Evolutionary conservation across 2,888 invertebrate genomes (phyloP).

Genomic region (Phyllotreta cruciferae): DNA sequence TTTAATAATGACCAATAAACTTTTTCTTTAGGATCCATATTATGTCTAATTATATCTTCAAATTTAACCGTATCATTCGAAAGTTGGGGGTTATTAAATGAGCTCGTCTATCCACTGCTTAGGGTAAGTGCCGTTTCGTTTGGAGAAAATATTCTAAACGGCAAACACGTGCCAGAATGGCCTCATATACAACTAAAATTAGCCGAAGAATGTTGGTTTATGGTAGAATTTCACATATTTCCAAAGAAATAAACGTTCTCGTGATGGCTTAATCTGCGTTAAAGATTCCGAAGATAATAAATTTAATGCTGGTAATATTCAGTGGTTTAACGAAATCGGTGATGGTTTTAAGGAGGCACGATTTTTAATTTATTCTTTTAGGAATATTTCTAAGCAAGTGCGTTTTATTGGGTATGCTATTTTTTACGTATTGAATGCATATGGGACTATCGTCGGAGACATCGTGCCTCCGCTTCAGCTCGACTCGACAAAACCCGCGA

Average conservation of each 20-base stretch:
- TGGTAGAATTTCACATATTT: slow-evolving; percentile 28
- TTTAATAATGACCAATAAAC: too few species aligned
- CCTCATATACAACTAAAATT: slow-evolving; percentile 29
- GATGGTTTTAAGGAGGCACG: too few species aligned
- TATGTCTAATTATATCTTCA: slow-evolving; percentile 16
- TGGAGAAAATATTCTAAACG: slow-evolving; percentile 25
- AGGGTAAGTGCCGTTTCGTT: slow-evolving; percentile 21
- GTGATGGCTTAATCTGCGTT: slow-evolving; percentile 27
- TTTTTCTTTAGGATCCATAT: neutral
- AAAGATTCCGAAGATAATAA: slow-evolving; percentile 9
- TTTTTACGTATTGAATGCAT: neutral
- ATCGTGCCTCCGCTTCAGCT: slow-evolving; percentile 46
- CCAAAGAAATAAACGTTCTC: slow-evolving; percentile 21
- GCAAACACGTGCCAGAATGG: slow-evolving; percentile 26
- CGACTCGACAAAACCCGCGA: slow-evolving; percentile 19
- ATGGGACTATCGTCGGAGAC: slow-evolving; percentile 44
- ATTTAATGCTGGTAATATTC: too few species aligned
- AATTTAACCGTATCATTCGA: slow-evolving; percentile 21
- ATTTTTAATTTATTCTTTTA: too few species aligned
- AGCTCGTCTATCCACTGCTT: slow-evolving; percentile 13
- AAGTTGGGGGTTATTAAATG: slow-evolving; percentile 7
- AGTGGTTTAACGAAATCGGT: too few species aligned
- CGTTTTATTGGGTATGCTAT: too few species aligned
- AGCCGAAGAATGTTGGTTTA: slow-evolving; percentile 29
- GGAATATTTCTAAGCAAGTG: too few species aligned